These are phyloP conservation scores for Malurus cyaneus DNA, from an alignment of 2,113 vertebrate species.

Conservation along the genomic window DNA sequence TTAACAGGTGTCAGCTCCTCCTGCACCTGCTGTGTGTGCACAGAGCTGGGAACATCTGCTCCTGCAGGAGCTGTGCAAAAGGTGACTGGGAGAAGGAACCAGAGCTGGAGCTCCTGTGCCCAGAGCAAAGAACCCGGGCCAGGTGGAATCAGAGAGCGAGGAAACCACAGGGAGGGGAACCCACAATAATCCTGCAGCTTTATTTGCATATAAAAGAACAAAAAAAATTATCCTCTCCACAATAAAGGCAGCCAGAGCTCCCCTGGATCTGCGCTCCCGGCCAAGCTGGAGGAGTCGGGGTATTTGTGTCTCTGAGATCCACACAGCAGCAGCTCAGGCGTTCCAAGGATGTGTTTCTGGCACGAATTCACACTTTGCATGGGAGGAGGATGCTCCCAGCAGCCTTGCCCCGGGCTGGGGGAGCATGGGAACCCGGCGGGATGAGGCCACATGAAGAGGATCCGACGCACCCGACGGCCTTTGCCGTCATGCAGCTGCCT, in stretches of 20 bases:
- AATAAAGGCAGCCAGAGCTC: not conserved
- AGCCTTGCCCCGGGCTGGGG: not conserved
- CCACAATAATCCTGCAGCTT: not conserved
- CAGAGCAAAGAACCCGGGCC: not conserved
- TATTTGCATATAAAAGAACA: conserved; percentile 50
- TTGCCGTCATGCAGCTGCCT: not conserved
- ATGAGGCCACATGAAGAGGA: not conserved
- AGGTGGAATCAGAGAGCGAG: not conserved
- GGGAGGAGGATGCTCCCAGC: not conserved
- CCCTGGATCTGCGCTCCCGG: not conserved
- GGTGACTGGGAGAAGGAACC: not conserved
- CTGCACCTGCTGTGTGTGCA: conserved; percentile 12
- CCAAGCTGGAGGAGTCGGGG: not conserved
- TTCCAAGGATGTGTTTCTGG: not conserved
- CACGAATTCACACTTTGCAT: not conserved
- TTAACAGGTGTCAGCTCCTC: conserved; percentile 52
- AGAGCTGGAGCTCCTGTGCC: not conserved
- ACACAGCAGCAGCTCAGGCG: not conserved
- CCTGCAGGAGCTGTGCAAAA: not conserved
- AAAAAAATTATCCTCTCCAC: not conserved
- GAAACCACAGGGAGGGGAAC: not conserved
- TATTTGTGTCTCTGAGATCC: not conserved
- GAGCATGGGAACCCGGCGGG: not conserved
- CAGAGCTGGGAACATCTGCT: not conserved
- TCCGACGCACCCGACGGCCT: not conserved